A percentile compares a stretch with the other conserved stretches of the same genome.
phyloP scores from a whole-genome alignment of 2,113 vertebrate species.

The Lates calcarifer region DNA sequence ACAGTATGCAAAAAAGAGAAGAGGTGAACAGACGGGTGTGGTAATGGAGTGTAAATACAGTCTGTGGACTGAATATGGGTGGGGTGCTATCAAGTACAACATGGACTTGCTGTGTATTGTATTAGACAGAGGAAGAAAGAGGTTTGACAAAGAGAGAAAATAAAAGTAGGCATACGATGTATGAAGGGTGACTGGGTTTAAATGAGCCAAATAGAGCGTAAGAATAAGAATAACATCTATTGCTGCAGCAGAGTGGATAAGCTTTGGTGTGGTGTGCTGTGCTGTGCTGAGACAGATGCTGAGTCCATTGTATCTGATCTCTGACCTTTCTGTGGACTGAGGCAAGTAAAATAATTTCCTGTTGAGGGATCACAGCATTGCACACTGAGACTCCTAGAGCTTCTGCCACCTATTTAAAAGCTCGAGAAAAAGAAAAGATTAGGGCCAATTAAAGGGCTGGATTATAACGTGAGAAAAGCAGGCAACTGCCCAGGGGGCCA shows the following conservation, averaged over 20 bases:
- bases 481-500: too few species aligned
- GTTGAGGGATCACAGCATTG: neutral
- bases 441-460: too few species aligned
- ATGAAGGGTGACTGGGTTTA: neutral
- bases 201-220: neutral
- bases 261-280: too few species aligned
- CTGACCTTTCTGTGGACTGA: neutral
- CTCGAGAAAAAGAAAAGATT: neutral
- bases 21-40: neutral
- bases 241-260: neutral
- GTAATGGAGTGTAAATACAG: slow-evolving; percentile 5
- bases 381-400: neutral
- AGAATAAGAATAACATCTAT: neutral
- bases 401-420: too few species aligned
- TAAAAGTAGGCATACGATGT: neutral
- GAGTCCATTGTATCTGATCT: too few species aligned
- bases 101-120: neutral
- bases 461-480: too few species aligned
- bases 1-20: neutral
- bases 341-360: neutral
- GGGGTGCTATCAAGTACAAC: neutral
- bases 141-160: neutral
- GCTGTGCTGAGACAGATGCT: too few species aligned
- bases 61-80: neutral
- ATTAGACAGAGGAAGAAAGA: neutral